Percentiles rank a stretch among this genome's conserved stretches.
Conservation (phyloP, 92 coral and sea anemone species). For the Zoanthus gigantus region DNA sequence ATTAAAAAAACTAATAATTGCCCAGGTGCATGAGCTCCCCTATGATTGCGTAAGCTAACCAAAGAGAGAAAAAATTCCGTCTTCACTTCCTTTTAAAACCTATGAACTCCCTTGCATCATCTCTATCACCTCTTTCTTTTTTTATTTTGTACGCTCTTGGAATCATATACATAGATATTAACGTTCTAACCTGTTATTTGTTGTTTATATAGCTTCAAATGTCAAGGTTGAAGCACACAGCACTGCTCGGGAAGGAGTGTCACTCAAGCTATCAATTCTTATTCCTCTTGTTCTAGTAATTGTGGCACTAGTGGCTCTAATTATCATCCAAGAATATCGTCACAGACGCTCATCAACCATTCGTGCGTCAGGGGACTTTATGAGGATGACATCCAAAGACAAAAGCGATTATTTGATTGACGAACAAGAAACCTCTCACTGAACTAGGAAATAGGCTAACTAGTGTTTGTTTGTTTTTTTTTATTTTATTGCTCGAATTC, state of each 20-base stretch:
- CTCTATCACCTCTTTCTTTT: no score
- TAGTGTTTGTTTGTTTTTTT: not conserved
- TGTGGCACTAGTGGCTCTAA: constrained; percentile 11
- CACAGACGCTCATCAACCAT: not conserved
- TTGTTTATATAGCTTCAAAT: not conserved
- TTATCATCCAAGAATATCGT: constrained; percentile 4
- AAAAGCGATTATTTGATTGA: not conserved
- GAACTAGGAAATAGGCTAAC: not conserved
- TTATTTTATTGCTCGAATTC: not conserved
- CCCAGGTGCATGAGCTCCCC: no score
- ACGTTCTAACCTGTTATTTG: not conserved
- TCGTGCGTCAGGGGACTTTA: not conserved
- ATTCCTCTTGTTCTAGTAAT: constrained; percentile 27
- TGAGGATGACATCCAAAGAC: not conserved
- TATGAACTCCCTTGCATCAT: no score
- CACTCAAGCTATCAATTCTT: constrained; percentile 27
- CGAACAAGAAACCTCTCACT: constrained; percentile 29
- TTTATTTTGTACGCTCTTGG: not conserved
- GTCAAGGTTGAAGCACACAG: not conserved
- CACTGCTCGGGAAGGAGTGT: not conserved
- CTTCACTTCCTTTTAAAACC: no score
- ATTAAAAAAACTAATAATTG: no score
- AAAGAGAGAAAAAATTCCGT: no score
- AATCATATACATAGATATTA: not conserved
- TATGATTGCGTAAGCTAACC: no score